These are phyloP conservation scores for Galerucella pusilla DNA, from an alignment of 2,888 invertebrate species.

Conservation along the genomic window DNA sequence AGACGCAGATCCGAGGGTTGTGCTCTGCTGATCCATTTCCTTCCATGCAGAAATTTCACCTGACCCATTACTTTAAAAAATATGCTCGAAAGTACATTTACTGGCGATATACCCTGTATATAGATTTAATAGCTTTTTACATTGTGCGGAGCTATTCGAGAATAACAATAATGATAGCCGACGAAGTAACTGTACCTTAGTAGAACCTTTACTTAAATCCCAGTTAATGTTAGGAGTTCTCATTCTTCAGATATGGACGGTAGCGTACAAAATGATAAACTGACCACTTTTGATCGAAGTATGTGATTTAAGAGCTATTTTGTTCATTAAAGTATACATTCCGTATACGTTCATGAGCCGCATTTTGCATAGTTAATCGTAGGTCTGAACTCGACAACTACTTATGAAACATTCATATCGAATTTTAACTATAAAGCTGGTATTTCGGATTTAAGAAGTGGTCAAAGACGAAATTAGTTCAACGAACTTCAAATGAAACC, in stretches of 20 bases:
- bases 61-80: background rate
- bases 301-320: constrained; percentile 48
- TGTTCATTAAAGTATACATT: constrained; percentile 49
- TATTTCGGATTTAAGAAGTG: background rate
- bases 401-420: constrained; percentile 5
- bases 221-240: constrained; percentile 36
- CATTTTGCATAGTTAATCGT: constrained; percentile 28
- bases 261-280: constrained; percentile 37
- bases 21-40: too few species aligned
- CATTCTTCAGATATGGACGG: constrained; percentile 31
- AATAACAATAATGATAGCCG: constrained; percentile 39
- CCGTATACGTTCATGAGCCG: constrained; percentile 19
- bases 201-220: constrained; percentile 36
- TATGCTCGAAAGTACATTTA: background rate
- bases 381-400: background rate
- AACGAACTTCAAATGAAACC: constrained; percentile 4
- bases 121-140: constrained; percentile 17
- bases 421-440: background rate
- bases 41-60: background rate
- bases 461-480: constrained; percentile 4
- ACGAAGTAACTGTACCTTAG: constrained; percentile 34
- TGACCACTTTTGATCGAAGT: constrained; percentile 39
- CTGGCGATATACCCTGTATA: constrained; percentile 1
- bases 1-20: too few species aligned
- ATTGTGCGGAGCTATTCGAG: constrained; percentile 28